These are phyloP conservation scores for Eretmocerus hayati DNA, from an alignment of 2,888 invertebrate species.

Conservation along the genomic window DNA sequence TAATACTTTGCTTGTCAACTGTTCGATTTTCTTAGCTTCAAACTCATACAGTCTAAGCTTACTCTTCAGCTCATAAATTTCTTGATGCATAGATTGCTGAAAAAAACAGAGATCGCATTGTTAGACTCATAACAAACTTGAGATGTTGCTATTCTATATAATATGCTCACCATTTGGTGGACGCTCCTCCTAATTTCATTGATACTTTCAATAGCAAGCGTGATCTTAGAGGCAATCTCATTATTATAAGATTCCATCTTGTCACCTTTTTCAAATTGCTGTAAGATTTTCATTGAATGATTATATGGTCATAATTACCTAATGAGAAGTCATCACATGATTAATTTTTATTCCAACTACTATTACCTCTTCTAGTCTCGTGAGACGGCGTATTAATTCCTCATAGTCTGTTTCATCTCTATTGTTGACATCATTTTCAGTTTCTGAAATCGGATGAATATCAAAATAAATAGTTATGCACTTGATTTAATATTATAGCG, in stretches of 20 bases:
- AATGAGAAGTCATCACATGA: no score
- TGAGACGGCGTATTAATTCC: conserved; percentile 38
- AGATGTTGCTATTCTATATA: not conserved
- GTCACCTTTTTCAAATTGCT: conserved; percentile 39
- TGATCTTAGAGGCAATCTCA: conserved; percentile 37
- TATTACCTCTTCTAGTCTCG: conserved; percentile 40
- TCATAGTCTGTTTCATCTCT: conserved; percentile 36
- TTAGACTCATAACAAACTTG: not conserved
- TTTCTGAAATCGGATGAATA: no score
- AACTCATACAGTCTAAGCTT: conserved; percentile 39
- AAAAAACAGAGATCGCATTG: conserved; percentile 5
- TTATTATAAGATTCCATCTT: conserved; percentile 36
- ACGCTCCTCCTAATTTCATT: conserved; percentile 38
- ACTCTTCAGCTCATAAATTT: conserved; percentile 37
- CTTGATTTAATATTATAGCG: no score
- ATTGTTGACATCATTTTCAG: conserved; percentile 37
- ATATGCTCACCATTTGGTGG: conserved; percentile 36
- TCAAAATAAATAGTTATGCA: no score
- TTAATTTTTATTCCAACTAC: no score
- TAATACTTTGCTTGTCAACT: conserved; percentile 35
- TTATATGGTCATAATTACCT: no score
- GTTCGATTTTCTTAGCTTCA: conserved; percentile 39
- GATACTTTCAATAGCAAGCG: conserved; percentile 38
- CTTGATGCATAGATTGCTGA: conserved; percentile 39
- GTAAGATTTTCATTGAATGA: conserved; percentile 7